phyloP scores from a whole-genome alignment of 2,888 invertebrate species.

The Euphydryas editha region DNA sequence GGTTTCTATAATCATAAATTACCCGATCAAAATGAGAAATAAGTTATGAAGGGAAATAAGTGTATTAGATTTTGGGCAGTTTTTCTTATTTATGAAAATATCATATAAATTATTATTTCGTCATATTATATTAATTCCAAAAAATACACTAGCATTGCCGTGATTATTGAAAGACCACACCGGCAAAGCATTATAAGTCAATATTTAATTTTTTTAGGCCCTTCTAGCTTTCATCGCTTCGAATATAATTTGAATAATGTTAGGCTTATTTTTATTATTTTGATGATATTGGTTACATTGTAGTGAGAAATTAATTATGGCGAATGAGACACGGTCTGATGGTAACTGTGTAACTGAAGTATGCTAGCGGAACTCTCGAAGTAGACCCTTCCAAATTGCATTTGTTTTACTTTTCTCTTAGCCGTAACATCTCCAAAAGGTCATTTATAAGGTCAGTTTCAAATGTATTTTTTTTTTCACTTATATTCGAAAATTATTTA shows the following conservation, averaged over 20 bases:
- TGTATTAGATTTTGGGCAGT: too few relatives aligned
- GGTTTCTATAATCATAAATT: not conserved
- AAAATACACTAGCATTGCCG: too few relatives aligned
- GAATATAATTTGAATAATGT: not conserved
- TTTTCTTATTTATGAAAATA: too few relatives aligned
- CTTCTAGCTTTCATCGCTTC: not conserved
- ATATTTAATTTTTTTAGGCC: too few relatives aligned
- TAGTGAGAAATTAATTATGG: constrained; percentile 17
- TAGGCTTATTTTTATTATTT: too few relatives aligned
- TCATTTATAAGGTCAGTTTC: not conserved
- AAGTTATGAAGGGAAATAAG: not conserved
- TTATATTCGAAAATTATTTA: too few relatives aligned
- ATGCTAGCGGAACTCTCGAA: constrained; percentile 17
- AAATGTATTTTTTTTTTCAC: not conserved
- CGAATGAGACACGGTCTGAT: not conserved
- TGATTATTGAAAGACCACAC: too few relatives aligned
- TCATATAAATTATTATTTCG: too few relatives aligned
- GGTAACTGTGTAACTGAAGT: constrained; percentile 14
- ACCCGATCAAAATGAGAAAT: not conserved
- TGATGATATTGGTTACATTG: not conserved
- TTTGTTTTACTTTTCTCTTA: constrained; percentile 15
- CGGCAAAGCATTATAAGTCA: too few relatives aligned
- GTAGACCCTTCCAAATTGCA: constrained; percentile 13
- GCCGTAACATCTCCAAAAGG: not conserved
- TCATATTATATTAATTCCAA: too few relatives aligned